Evolutionary conservation across 2,888 invertebrate species (phyloP).

Genomic region (Ganaspis brasiliensis): DNA sequence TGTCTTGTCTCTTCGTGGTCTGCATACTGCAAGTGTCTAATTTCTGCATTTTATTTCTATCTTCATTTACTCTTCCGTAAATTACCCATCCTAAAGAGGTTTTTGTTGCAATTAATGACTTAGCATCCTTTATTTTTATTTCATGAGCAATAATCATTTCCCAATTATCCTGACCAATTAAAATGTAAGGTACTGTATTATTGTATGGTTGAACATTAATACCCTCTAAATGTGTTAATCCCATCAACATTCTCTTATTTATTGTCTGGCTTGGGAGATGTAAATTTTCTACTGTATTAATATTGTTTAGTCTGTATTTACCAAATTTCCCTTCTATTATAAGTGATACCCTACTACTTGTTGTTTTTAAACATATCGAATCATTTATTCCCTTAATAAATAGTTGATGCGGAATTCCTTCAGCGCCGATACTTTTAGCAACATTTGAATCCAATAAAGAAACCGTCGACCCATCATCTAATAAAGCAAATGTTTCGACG

Average conservation of each 20-base stretch:
- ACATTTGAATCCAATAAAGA: no score
- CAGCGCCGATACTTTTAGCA: no score
- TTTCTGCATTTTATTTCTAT: no score
- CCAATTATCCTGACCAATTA: slow-evolving; percentile 52
- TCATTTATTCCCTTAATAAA: background rate
- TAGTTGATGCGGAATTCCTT: background rate
- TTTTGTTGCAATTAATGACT: background rate
- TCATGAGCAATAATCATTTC: slow-evolving; percentile 17
- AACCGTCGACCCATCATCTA: background rate
- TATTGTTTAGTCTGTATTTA: background rate
- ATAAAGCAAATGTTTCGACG: no score
- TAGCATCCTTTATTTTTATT: background rate
- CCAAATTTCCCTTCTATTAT: background rate
- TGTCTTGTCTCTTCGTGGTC: no score
- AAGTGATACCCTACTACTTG: background rate
- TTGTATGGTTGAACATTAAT: background rate
- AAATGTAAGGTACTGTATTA: background rate
- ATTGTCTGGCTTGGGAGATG: slow-evolving; percentile 8
- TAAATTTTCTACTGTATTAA: background rate
- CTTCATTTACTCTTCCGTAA: slow-evolving; percentile 30
- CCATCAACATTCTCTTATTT: background rate
- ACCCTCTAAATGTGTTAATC: slow-evolving; percentile 5
- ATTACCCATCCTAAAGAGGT: slow-evolving; percentile 46
- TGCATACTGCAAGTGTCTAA: no score
- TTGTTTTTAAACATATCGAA: background rate